Base-by-base conservation (phyloP, 2,797 vertebrate species). In the Morus bassanus region DNA sequence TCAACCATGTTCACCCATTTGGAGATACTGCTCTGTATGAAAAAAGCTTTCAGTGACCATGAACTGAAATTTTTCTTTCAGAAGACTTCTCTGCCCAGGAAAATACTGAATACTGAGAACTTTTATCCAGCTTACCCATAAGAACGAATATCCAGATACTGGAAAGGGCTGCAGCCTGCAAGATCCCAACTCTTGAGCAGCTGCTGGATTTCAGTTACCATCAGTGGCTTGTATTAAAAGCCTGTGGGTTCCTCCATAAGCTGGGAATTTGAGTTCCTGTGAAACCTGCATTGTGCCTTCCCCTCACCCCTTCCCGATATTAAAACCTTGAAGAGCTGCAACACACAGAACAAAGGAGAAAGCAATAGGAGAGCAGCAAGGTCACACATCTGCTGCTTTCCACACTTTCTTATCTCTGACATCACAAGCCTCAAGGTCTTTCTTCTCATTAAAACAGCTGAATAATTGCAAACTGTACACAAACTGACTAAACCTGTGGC, bases 391-490 rank as follows among this genome's bases (percentile, higher is more conserved):
- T 98, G 98, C 95, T 94, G 96, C 95, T 96, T 97, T 98, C 96
- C 98, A 97, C 94, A 96, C 95, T 97, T 96, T 95, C 97, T 98
- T 98, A 99, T 99, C 99, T 98, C 97, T 98, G 98, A 99, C 97
- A 98, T 98, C 98, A 98, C 72, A 14, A 82, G 85, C 89, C 95
- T 97, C 98, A 99, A 99, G 99, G 99, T 98, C 98, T 97, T 97
- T 98, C 97, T 98, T 95, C 98, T 98, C 97, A 96, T 98, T 98
- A 97, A 98, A 98, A 98, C 98, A 98, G 98, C 98, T 98, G 98
- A 99, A 98, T 98, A 98, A 98, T 98, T 97, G 97, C 98, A 98
- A 98, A 98, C 97, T 97, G 98, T 98, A 98, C 97, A 98, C 97
- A 98, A 97, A 98, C 97, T 97, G 98, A 96, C 98, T 95, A 93